Base-by-base conservation (phyloP, 1,140 invertebrate species). In the Drosophila pachea region DNA sequence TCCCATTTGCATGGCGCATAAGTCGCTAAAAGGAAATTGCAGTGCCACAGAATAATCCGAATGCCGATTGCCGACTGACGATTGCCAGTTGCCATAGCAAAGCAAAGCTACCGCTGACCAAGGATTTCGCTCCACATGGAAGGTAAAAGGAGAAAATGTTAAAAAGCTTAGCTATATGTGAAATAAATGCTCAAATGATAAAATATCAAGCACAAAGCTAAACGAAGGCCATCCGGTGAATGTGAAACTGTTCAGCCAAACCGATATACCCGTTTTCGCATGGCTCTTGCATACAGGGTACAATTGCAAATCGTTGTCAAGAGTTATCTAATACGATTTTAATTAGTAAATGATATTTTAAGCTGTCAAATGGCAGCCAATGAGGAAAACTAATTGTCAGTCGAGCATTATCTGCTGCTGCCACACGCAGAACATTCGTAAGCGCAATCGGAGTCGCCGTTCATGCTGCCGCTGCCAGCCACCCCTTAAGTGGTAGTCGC, bases 301-400 rank as follows among this genome's bases (percentile, higher is more conserved):
- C 6, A 40, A 33, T 54, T 62, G 59, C 60, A 68, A 64, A 63
- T 63, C 61, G 61, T 35, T 56, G 61, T 63, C 67, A 52, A 52
- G 54, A 38, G 33, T 45, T 54, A 52, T 60, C 73, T 78, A 83
- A 82, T 83, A 52, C 49, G 35, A 58, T 78, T 84, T 84, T 84
- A 84, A 83, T 83, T 84, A 74, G 75, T 60, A 56, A 71, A 71
- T 65, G 55, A 71, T 66, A 71, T 71, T 71, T 66, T 71, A 71
- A 71, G 68, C 63, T 58, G 62, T 56, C 67, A 69, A 69, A 45
- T 69, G 60, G 60, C 61, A 58, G 42, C 22, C 31, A 63, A 29
- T 53, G 38, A 36, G 65, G 53, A 68, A 68, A 61, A 61, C 65
- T 67, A 67, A 67, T 67, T 67, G 56, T 53, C 64, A 50, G 60